Evolutionary conservation across 2,113 vertebrate species (phyloP).

Genomic region (Stegastes partitus): DNA sequence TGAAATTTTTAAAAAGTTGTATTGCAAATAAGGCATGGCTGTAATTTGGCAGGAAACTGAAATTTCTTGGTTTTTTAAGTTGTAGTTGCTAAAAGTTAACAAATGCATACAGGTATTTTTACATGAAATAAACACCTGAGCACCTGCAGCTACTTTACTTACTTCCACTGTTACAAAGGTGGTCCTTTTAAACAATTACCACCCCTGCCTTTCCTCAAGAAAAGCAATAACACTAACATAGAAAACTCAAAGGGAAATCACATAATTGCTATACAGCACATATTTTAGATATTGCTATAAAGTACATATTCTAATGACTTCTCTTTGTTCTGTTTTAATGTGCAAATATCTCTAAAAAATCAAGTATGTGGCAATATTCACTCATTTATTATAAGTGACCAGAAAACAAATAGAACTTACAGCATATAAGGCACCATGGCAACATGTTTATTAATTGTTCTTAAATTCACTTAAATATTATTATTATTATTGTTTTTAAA

Average conservation of each 20-base stretch:
- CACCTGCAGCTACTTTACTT: not conserved
- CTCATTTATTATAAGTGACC: not conserved
- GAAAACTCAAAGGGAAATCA: too few relatives aligned
- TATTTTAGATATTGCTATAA: not conserved
- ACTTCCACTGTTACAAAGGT: not conserved
- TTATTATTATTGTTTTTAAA: slow-evolving; percentile 23
- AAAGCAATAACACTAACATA: too few relatives aligned
- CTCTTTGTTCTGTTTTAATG: not conserved
- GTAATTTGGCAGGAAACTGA: not conserved
- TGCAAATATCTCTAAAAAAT: not conserved
- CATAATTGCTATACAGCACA: too few relatives aligned
- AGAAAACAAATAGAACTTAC: not conserved
- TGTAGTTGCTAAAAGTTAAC: not conserved
- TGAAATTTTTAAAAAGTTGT: slow-evolving; percentile 6
- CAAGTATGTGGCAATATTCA: not conserved
- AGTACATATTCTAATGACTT: too few relatives aligned
- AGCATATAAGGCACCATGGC: not conserved
- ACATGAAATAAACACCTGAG: not conserved
- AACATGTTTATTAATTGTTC: slow-evolving; percentile 25
- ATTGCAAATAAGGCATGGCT: slow-evolving; percentile 6
- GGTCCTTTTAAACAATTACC: not conserved
- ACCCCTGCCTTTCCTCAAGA: not conserved
- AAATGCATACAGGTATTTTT: not conserved
- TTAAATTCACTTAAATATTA: slow-evolving; percentile 20
- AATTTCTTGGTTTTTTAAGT: not conserved